Evolutionary conservation across 2,888 invertebrate genomes (phyloP).

Genomic region (Pandemis cinnamomeana): DNA sequence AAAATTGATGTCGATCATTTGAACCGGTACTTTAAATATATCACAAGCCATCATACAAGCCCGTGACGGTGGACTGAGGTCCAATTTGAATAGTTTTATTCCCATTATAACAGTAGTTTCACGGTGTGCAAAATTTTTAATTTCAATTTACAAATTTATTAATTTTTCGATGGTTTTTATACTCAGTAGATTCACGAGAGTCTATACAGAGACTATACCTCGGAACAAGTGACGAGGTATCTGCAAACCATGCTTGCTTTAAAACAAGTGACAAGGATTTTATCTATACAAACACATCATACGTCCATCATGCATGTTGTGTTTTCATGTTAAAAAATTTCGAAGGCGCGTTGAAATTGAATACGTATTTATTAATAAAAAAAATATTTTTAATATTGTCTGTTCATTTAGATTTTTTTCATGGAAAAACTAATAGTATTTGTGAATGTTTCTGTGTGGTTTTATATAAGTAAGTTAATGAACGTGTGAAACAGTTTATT

Average conservation of each 20-base stretch:
- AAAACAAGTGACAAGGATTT: not conserved
- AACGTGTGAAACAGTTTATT: no score
- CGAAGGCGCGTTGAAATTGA: not conserved
- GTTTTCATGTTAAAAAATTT: not conserved
- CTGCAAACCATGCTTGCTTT: not conserved
- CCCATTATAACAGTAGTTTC: not conserved
- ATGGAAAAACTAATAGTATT: not conserved
- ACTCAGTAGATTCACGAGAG: not conserved
- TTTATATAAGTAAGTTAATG: no score
- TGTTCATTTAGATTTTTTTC: not conserved
- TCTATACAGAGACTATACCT: no score
- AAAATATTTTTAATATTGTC: not conserved
- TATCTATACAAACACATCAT: not conserved
- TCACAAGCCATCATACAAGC: slow-evolving; percentile 64
- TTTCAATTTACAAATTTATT: no score
- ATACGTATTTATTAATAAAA: not conserved
- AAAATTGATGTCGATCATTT: slow-evolving; percentile 57
- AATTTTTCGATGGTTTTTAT: no score
- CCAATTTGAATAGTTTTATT: slow-evolving; percentile 61
- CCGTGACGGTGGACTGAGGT: slow-evolving; percentile 63
- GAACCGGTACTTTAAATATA: slow-evolving; percentile 54
- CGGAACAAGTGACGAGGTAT: no score
- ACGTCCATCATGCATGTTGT: not conserved
- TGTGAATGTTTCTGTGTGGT: no score
- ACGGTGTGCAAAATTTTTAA: no score